phyloP scores from a whole-genome alignment of 1,140 invertebrate genomes.

The Pygmarrhopalites habei region DNA sequence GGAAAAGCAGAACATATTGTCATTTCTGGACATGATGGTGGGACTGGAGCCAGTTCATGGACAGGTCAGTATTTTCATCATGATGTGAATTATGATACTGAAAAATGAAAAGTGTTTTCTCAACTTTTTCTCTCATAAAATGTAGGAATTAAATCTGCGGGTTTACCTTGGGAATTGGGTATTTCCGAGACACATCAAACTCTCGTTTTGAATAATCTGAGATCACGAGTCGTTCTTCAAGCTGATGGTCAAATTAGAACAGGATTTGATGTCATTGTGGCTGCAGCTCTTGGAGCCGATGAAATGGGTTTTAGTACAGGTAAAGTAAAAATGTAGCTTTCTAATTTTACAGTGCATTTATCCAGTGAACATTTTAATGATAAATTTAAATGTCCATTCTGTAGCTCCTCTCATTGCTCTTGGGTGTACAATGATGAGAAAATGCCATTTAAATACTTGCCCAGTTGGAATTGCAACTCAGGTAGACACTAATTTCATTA shows the following conservation, averaged over 20 bases:
- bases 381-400: too few species aligned
- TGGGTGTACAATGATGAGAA: constrained; percentile 99
- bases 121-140: too few species aligned
- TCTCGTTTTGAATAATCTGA: constrained; percentile 87
- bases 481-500: constrained; percentile 37
- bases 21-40: constrained; percentile 97
- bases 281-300: constrained; percentile 90
- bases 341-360: too few species aligned
- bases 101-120: not conserved
- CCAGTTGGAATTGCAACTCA: constrained; percentile 94
- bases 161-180: constrained; percentile 95
- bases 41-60: constrained; percentile 96
- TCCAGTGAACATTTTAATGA: too few species aligned
- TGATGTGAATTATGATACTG: not conserved
- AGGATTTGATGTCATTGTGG: constrained; percentile 94
- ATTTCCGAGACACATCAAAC: constrained; percentile 94
- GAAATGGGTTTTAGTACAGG: constrained; percentile 99
- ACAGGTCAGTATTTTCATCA: too few species aligned
- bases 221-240: constrained; percentile 89
- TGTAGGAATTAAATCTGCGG: constrained; percentile 86
- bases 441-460: constrained; percentile 98
- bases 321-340: too few species aligned
- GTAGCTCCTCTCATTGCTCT: constrained; percentile 95
- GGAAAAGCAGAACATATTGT: constrained; percentile 98
- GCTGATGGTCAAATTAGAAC: constrained; percentile 91